Conservation (phyloP, 2,888 invertebrate species). For the Hirtodrosophila histrioides region DNA sequence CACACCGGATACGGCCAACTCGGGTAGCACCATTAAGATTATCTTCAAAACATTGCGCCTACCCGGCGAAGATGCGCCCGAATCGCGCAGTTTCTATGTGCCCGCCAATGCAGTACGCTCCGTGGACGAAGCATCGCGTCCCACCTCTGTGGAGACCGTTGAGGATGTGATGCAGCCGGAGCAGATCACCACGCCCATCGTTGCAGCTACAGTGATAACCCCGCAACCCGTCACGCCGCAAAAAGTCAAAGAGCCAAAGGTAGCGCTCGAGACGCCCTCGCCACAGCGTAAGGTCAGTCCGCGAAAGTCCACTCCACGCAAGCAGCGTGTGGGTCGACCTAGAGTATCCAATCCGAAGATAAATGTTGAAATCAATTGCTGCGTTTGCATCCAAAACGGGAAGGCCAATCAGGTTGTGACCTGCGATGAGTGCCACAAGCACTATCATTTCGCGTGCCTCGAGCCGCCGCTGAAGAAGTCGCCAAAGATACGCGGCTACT, state of each 20-base stretch:
- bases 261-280: constrained; percentile 22
- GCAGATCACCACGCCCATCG: constrained; percentile 10
- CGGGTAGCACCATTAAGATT: constrained; percentile 88
- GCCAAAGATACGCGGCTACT: constrained; percentile 96
- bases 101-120: constrained; percentile 86
- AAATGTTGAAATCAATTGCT: constrained; percentile 72
- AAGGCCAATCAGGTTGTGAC: constrained; percentile 85
- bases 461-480: constrained; percentile 97
- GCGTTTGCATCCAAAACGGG: constrained; percentile 78
- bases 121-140: constrained; percentile 83
- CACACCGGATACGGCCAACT: constrained; percentile 43
- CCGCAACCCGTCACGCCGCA: constrained; percentile 25
- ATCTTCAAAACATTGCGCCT: constrained; percentile 85
- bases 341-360: constrained; percentile 57
- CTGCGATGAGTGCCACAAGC: constrained; percentile 95
- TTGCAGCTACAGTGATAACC: constrained; percentile 6
- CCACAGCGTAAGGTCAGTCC: constrained; percentile 80
- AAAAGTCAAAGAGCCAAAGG: constrained; percentile 30
- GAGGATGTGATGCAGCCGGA: constrained; percentile 73
- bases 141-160: constrained; percentile 84
- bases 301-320: constrained; percentile 74
- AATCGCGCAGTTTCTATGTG: constrained; percentile 92
- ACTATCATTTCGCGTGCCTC: constrained; percentile 96
- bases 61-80: constrained; percentile 89
- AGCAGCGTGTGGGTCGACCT: constrained; percentile 56